Percentiles rank a stretch among this genome's conserved stretches.
Evolutionary conservation across 2,113 vertebrate genomes (phyloP).

Genomic region (Panthera uncia): DNA sequence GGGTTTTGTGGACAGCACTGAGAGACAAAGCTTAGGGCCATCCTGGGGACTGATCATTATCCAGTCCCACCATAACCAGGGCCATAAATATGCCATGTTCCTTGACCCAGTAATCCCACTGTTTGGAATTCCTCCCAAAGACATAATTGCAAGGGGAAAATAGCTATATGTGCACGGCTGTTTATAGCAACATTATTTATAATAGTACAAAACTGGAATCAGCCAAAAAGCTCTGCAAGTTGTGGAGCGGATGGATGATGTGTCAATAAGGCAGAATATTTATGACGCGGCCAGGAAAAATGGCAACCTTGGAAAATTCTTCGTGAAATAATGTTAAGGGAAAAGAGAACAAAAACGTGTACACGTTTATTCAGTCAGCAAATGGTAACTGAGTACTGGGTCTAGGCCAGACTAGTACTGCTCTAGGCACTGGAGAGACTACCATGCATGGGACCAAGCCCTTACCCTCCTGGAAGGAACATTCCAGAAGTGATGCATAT

Average conservation of each 20-base stretch:
- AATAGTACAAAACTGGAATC: background rate
- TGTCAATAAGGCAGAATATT: background rate
- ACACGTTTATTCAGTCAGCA: rapidly evolving
- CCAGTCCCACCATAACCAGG: background rate
- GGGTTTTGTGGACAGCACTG: background rate
- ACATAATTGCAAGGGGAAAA: conserved; percentile 45
- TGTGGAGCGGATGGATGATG: background rate
- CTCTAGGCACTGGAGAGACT: background rate
- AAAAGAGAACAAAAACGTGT: background rate
- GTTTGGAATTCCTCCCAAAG: conserved; percentile 69
- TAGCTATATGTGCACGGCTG: conserved; percentile 22
- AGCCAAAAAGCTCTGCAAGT: background rate
- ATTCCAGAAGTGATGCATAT: background rate
- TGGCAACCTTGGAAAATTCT: background rate
- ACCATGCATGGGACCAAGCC: rapidly evolving
- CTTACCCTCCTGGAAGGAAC: background rate
- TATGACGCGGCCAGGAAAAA: background rate
- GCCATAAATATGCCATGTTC: conserved; percentile 51
- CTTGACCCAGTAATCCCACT: conserved; percentile 62
- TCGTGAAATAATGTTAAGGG: background rate
- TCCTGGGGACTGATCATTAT: background rate
- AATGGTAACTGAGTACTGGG: too few relatives aligned
- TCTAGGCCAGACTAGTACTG: background rate
- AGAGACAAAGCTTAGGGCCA: background rate
- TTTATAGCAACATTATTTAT: conserved; percentile 73